Evolutionary conservation across 1,140 invertebrate species (phyloP).

Genomic region (Diorhabda carinulata): DNA sequence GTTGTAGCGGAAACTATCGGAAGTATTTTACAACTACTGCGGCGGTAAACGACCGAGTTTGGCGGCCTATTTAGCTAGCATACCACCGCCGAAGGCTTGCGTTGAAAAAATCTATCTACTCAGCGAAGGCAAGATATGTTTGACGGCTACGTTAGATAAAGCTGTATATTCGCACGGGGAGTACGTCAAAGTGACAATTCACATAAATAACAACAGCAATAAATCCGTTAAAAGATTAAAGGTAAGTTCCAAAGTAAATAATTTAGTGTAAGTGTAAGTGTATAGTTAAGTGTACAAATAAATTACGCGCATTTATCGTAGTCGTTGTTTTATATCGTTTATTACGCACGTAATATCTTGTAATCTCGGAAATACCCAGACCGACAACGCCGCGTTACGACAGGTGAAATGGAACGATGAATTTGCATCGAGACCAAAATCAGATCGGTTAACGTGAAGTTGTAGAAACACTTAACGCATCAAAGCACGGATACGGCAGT

Average conservation of each 20-base stretch:
- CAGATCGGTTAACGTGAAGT: too few relatives aligned
- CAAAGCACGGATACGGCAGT: too few relatives aligned
- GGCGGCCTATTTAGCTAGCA: conserved; percentile 38
- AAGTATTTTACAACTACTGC: conserved; percentile 34
- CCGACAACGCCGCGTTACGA: too few relatives aligned
- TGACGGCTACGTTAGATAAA: conserved; percentile 91
- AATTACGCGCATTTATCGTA: too few relatives aligned
- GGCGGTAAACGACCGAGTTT: conserved; percentile 40
- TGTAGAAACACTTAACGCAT: too few relatives aligned
- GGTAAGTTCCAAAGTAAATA: conserved; percentile 52
- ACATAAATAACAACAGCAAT: conserved; percentile 89
- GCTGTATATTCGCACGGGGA: conserved; percentile 92
- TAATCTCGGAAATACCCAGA: too few relatives aligned
- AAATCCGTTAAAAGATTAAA: conserved; percentile 92
- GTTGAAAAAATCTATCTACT: conserved; percentile 61
- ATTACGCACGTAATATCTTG: too few relatives aligned
- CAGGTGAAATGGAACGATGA: too few relatives aligned
- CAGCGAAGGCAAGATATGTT: conserved; percentile 62
- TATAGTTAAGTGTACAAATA: too few relatives aligned
- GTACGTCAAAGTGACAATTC: conserved; percentile 80
- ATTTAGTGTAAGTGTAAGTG: too few relatives aligned
- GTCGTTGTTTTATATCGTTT: too few relatives aligned
- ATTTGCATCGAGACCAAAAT: too few relatives aligned
- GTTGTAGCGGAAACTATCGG: conserved; percentile 25
- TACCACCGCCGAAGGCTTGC: conserved; percentile 45